Conservation (phyloP, 2,797 vertebrate genomes). For the Pseudotriccus pelzelni region DNA sequence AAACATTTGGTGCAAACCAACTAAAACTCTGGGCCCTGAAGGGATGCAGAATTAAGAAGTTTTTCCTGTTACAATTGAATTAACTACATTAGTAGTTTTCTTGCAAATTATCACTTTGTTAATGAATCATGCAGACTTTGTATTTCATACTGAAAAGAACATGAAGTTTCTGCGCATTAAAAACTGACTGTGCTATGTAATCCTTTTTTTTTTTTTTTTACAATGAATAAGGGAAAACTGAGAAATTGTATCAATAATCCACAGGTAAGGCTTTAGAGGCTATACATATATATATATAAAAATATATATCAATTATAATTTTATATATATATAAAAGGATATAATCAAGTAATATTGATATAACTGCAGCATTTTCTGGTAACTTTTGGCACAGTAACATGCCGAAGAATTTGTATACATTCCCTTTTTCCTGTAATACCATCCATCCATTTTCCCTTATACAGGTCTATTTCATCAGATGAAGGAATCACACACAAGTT, state of each 20-base stretch:
- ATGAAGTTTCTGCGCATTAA: background rate
- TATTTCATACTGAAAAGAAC: background rate
- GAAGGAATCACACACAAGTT: background rate
- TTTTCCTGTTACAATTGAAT: background rate
- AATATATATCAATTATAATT: background rate
- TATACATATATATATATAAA: background rate
- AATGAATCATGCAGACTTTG: background rate
- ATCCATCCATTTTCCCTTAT: background rate
- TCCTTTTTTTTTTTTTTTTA: background rate
- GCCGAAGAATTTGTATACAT: background rate
- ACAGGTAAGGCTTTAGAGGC: background rate
- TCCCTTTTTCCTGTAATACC: background rate
- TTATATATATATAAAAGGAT: background rate
- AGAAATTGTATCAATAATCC: background rate
- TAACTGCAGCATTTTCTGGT: background rate
- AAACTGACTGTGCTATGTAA: background rate
- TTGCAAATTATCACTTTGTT: background rate
- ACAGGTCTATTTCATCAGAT: background rate
- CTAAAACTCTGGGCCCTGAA: background rate
- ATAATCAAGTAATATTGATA: background rate
- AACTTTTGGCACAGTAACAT: background rate
- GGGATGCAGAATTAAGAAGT: background rate
- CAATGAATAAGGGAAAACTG: background rate
- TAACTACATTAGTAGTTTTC: background rate
- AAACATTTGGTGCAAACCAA: background rate